A percentile compares a stretch with the other conserved stretches of the same genome.
Conservation (phyloP, 1,140 invertebrate genomes). For the Drosophila hydei region DNA sequence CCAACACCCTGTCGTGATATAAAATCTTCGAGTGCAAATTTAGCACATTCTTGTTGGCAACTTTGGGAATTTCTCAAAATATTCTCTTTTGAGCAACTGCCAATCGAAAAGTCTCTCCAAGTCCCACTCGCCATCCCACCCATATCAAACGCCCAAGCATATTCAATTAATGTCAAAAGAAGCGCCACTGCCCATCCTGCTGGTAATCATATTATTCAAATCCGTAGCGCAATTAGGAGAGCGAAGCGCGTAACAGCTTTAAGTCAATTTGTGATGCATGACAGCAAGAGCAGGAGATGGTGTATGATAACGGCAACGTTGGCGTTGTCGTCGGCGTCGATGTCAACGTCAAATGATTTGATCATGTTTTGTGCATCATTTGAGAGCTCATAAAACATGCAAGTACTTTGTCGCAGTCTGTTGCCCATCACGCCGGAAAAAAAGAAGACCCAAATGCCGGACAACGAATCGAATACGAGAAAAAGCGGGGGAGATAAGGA, state of each 20-base stretch:
- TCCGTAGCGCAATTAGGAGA: conserved; percentile 55
- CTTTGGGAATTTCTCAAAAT: conserved; percentile 57
- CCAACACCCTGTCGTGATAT: conserved; percentile 41
- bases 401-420: conserved; percentile 66
- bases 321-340: not conserved
- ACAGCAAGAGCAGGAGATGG: no score
- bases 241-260: conserved; percentile 30
- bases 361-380: conserved; percentile 56
- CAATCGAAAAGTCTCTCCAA: conserved; percentile 19
- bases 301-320: not conserved
- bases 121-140: not conserved
- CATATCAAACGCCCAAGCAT: conserved; percentile 44
- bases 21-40: conserved; percentile 61
- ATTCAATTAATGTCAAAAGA: conserved; percentile 51
- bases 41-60: conserved; percentile 66
- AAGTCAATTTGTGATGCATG: conserved; percentile 50
- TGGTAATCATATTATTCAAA: conserved; percentile 69
- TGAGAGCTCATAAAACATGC: conserved; percentile 58
- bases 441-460: conserved; percentile 6
- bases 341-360: conserved; percentile 25
- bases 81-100: conserved; percentile 28
- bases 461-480: conserved; percentile 3
- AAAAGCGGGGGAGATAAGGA: conserved; percentile 31
- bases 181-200: conserved; percentile 27
- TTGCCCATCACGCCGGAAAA: conserved; percentile 12